Base-by-base conservation (phyloP, 2,888 invertebrate species). In the Protodeltote pygarga region DNA sequence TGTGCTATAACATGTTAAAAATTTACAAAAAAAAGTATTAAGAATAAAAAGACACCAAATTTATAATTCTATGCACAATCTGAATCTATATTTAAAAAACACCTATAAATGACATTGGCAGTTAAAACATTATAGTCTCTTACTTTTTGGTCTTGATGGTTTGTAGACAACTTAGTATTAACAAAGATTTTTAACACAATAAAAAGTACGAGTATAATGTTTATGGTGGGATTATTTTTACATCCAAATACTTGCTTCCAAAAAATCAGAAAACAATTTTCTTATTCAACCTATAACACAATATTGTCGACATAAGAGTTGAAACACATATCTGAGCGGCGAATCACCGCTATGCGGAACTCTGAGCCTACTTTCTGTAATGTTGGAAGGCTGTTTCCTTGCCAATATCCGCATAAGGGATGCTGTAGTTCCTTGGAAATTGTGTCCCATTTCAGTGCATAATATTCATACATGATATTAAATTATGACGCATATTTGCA, bases 341-440 rank as follows among this genome's bases (percentile, higher is more conserved):
- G 47, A 57, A 33, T 31, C 11, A 19, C 9, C 28, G 33, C 11
- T 44, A 28, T 31, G 44, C 40, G 45, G 42, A 53, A 52, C 48
- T 55, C 17, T 14, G 34, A 34, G 51, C 61, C 66, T 64, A 68
- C 64, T 71, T 67, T 64, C 68, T 28, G 52, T 42, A 50, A 54
- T 52, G 68, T 63, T 65, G 20, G 60, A 66, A 62, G 57, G 31
- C 42, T 52, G 64, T 57, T 68, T 71, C 72, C 65, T 38, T 39
- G 41, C 50, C 66, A 68, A 72, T 71, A 66, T 71, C 68, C 64
- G 59, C 29, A 33, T 31, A 31, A 42, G 35, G 29, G 28, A 38
- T 37, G 15, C 44, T 42, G 32, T 45, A 44, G 45, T 52, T 48
- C 25, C 57, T 61, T 63, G 53, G 24, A 46, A 57, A 55, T 61